Evolutionary conservation across 2,888 invertebrate genomes (phyloP).

Genomic region (Thereva nobilitata): DNA sequence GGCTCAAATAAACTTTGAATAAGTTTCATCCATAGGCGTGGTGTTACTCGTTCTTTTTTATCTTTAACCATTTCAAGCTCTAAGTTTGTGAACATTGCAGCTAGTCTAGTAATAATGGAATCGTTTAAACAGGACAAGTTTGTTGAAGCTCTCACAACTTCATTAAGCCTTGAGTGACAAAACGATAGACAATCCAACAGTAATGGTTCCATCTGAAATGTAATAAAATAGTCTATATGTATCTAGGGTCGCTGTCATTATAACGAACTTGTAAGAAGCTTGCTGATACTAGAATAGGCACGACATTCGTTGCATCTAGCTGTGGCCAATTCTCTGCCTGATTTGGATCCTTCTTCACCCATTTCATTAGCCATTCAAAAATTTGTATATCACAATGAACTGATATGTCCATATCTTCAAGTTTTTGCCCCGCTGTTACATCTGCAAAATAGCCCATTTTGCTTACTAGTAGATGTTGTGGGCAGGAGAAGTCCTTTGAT

Average conservation of each 20-base stretch:
- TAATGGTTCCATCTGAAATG: constrained; percentile 81
- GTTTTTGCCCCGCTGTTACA: constrained; percentile 77
- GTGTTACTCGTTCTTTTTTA: constrained; percentile 86
- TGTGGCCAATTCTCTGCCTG: constrained; percentile 68
- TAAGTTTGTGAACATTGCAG: constrained; percentile 84
- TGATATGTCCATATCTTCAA: constrained; percentile 93
- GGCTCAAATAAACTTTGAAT: constrained; percentile 77
- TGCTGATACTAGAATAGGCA: constrained; percentile 91
- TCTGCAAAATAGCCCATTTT: constrained; percentile 97
- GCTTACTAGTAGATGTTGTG: constrained; percentile 79
- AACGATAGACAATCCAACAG: constrained; percentile 83
- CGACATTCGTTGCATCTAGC: constrained; percentile 80
- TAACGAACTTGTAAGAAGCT: constrained; percentile 74
- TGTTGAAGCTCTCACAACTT: constrained; percentile 82
- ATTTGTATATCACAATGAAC: constrained; percentile 96
- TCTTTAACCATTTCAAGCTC: constrained; percentile 85
- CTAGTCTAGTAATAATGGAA: constrained; percentile 70
- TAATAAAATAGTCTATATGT: constrained; percentile 22
- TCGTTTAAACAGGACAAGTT: constrained; percentile 90
- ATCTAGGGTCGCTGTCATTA: neutral
- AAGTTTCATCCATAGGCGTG: constrained; percentile 80
- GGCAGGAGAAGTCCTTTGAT: constrained; percentile 87
- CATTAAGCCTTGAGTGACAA: constrained; percentile 84
- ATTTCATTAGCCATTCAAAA: constrained; percentile 95
- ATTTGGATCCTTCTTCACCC: constrained; percentile 81